Base-by-base conservation (phyloP, 2,888 invertebrate genomes). In the Erannis defoliaria region DNA sequence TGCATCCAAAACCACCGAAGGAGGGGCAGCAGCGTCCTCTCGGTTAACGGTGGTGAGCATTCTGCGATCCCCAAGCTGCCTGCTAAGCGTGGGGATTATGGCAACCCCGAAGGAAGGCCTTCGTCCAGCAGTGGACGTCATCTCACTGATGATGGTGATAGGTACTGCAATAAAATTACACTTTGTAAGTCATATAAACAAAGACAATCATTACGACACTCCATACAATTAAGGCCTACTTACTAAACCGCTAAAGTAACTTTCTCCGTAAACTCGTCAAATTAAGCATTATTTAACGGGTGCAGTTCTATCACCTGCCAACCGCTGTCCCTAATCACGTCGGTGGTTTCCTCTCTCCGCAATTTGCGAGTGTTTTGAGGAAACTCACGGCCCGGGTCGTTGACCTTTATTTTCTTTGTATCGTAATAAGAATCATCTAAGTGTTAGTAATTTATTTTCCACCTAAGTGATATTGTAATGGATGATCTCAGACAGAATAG, bases 191-290 rank as follows among this genome's bases (percentile, higher is more conserved):
- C 8, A 14, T 3, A 16, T n/a, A 5, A 37, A 21, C 10, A 35
- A 49, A 35, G 21, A 35, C 49, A 21, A 35, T 49, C 49, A 49
- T 31, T 35, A 21, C 16, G 26, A 29, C 29, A 29, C 26, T 45
- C 21, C 48, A 49, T 23, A 35, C 33, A 49, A 40, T 51, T 26
- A 42, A 42, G 29, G 21, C n/a, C 29, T 33, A 38, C 37, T 38
- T 35, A 21, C 26, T 14, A 37, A 54, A 60, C 60, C 55, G 31
- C 50, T 23, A 12, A 35, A 45, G 59, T 58, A 72, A 78, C 78
- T 82, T 81, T 80, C 77, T 72, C 75, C 68, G 64, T 63, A 70
- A 78, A 77, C 72, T 75, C 73, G 74, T 82, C 77, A 80, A 82
- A 83, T 84, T 78, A 82, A 76, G 72, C 73, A 72, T 78, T 82